Percentiles rank a stretch among this genome's conserved stretches.
These are phyloP conservation scores for Eudasyphora cyanicolor DNA, from an alignment of 2,888 invertebrate genomes.

Conservation along the genomic window DNA sequence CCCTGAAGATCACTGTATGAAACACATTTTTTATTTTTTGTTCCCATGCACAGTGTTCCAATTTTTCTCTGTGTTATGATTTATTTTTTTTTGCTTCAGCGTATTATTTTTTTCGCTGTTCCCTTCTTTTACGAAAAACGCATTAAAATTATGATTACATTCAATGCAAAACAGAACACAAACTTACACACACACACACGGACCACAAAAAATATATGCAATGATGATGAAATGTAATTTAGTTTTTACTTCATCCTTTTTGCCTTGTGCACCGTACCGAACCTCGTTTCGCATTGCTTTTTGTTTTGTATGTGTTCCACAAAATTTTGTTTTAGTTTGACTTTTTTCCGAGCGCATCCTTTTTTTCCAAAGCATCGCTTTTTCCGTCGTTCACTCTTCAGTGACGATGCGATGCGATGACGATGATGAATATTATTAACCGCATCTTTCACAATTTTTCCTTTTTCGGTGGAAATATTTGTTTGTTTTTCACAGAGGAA, in stretches of 20 bases:
- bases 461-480: constrained; percentile 35
- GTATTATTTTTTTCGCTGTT: constrained; percentile 26
- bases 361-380: constrained; percentile 29
- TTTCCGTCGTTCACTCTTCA: constrained; percentile 23
- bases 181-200: constrained; percentile 4
- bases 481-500: background rate
- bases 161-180: constrained; percentile 34
- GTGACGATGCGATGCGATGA: constrained; percentile 8
- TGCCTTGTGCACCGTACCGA: too few relatives aligned
- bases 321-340: constrained; percentile 28
- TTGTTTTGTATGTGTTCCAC: constrained; percentile 6
- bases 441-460: constrained; percentile 54
- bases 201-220: constrained; percentile 43
- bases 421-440: constrained; percentile 64
- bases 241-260: constrained; percentile 56
- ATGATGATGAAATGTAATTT: constrained; percentile 65
- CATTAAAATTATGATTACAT: constrained; percentile 65
- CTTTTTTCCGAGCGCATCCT: constrained; percentile 4
- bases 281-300: background rate
- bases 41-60: constrained; percentile 54
- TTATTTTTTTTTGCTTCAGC: background rate
- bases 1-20: constrained; percentile 1
- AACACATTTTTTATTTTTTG: constrained; percentile 3
- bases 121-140: constrained; percentile 51
- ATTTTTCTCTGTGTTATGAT: constrained; percentile 42